Base-by-base conservation (phyloP, 2,888 invertebrate genomes). In the Sclerodermus sp. region DNA sequence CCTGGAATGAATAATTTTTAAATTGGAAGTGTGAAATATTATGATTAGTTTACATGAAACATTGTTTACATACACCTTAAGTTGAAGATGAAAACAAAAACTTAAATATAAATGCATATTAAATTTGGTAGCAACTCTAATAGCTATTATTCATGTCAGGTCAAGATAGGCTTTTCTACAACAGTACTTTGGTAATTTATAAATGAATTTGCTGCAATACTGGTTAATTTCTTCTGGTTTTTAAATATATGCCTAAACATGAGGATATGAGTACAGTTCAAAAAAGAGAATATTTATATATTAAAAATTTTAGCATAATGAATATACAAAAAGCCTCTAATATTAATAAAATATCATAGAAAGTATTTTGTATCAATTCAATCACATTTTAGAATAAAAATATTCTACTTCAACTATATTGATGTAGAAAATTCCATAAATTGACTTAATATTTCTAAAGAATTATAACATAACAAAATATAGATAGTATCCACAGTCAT, bases 71-170 rank as follows among this genome's bases (percentile, higher is more conserved):
- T 53, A 46, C 40, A 49, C 42, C 45, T 36, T 47, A 47, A 46
- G 39, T 36, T 51, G 53, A 62, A 55, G 44, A 45, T 59, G 62
- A 63, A 53, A 58, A 64, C 51, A 55, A 58, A 62, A 68, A 68
- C 65, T 62, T 66, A 70, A 67, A 58, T 64, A 66, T 42, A 48
- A 61, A 58, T 60, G 57, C 58, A 60, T 47, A 51, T 60, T 56
- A 49, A 54, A 64, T 68, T 64, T 66, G 57, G 56, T 61, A 62
- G 55, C 56, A 54, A 37, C 42, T 36, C 45, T 51, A 55, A 49
- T 43, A 17, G 47, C 42, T 23, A 23, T 23, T 23, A 23, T 5
- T 23, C 23, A 5, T 23, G 23, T 23, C 23, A 23, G 23, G 23
- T 23, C 23, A 8, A 23, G 23, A 23, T 23, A 23, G 23, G 23